phyloP scores from a whole-genome alignment of 2,113 vertebrate genomes.

The Chelonoidis abingdonii region DNA sequence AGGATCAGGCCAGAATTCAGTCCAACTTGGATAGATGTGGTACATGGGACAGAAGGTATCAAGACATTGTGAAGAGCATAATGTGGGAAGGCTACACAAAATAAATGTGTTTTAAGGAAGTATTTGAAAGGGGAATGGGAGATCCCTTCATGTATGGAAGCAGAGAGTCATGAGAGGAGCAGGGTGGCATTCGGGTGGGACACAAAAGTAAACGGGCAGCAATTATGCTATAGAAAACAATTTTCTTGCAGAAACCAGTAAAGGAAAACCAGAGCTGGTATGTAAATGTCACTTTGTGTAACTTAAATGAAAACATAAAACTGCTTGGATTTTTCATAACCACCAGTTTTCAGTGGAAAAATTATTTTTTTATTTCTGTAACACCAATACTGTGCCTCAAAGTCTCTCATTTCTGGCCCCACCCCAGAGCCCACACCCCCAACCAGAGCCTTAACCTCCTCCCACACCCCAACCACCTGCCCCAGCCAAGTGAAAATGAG shows the following conservation, averaged over 20 bases:
- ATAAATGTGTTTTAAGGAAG: constrained; percentile 47
- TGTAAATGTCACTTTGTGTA: fast-evolving
- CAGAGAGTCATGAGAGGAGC: constrained; percentile 11
- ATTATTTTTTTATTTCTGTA: constrained; percentile 35
- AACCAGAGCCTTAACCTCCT: too few species aligned
- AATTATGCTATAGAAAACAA: background rate
- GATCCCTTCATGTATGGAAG: constrained; percentile 29
- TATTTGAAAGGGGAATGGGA: constrained; percentile 68
- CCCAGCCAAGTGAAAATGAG: too few species aligned
- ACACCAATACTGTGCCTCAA: background rate
- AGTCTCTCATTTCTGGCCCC: background rate
- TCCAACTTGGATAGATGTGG: constrained; percentile 27
- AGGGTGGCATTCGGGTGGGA: constrained; percentile 26
- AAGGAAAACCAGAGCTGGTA: background rate
- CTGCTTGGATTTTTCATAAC: constrained; percentile 1
- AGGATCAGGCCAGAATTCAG: constrained; percentile 6
- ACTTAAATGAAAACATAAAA: background rate
- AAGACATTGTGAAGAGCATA: constrained; percentile 54
- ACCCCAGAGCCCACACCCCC: too few species aligned
- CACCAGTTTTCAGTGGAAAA: background rate
- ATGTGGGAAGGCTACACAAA: background rate
- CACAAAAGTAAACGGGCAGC: background rate
- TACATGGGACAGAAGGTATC: constrained; percentile 9
- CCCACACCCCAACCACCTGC: too few species aligned
- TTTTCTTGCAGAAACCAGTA: background rate